phyloP scores from a whole-genome alignment of 2,888 invertebrate species.

The Tetramorium bicarinatum region DNA sequence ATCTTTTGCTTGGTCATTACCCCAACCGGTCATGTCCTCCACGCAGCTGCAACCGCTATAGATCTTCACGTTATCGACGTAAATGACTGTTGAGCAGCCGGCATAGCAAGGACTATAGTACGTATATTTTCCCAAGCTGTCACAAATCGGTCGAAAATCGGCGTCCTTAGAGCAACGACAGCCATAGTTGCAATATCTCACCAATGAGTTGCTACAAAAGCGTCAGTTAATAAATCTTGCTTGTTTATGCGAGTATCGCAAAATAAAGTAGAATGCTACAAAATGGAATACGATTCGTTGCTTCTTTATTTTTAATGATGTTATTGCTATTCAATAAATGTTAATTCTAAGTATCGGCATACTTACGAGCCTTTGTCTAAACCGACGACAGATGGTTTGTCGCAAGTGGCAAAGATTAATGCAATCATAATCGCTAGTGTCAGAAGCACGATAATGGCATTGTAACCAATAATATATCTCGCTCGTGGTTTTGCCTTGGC shows the following conservation, averaged over 20 bases:
- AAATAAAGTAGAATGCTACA: background rate
- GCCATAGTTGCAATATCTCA: conserved; percentile 88
- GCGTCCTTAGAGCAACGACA: conserved; percentile 87
- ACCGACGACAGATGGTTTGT: conserved; percentile 87
- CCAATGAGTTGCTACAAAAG: conserved; percentile 78
- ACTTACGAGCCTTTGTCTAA: conserved; percentile 85
- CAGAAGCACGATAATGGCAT: conserved; percentile 85
- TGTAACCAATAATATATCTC: conserved; percentile 87
- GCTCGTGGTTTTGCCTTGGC: conserved; percentile 87
- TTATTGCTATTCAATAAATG: background rate
- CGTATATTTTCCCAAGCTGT: conserved; percentile 87
- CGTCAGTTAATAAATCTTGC: background rate
- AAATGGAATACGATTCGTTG: background rate
- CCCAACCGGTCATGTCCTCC: conserved; percentile 73
- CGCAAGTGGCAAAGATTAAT: conserved; percentile 87
- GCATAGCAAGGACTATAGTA: conserved; percentile 92
- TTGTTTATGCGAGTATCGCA: background rate
- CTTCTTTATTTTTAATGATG: background rate
- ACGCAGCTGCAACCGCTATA: conserved; percentile 88
- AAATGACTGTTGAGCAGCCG: conserved; percentile 88
- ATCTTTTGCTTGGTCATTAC: conserved; percentile 85
- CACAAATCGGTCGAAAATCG: conserved; percentile 90
- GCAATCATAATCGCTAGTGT: conserved; percentile 86
- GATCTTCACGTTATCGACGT: conserved; percentile 86
- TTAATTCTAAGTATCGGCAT: background rate